Conservation (phyloP, 2,888 invertebrate genomes). For the Deladenus siricidicola region DNA sequence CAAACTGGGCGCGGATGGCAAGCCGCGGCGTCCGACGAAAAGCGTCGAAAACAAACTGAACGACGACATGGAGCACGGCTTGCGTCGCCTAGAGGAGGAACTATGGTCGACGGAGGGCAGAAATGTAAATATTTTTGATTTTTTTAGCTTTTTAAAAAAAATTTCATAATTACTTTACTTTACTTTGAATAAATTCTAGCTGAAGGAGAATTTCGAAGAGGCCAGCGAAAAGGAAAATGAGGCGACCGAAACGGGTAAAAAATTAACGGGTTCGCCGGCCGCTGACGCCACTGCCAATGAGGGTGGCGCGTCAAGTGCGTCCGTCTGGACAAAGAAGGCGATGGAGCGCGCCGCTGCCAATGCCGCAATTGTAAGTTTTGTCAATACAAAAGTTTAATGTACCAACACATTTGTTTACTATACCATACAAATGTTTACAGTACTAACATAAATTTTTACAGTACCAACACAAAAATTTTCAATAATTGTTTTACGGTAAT, state of each 20-base stretch:
- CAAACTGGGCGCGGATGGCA: too few species aligned
- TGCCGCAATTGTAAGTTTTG: slow-evolving; percentile 26
- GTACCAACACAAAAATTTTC: slow-evolving; percentile 4
- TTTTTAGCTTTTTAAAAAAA: background rate
- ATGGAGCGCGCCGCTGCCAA: slow-evolving; percentile 47
- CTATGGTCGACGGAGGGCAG: slow-evolving; percentile 62
- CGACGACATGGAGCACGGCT: slow-evolving; percentile 91
- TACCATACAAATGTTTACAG: background rate
- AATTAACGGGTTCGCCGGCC: background rate
- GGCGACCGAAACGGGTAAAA: slow-evolving; percentile 5
- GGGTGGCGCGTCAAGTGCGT: slow-evolving; percentile 23
- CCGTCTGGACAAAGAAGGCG: slow-evolving; percentile 51
- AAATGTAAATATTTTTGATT: slow-evolving; percentile 2
- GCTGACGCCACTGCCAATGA: too few species aligned
- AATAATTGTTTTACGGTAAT: background rate
- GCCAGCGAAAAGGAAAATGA: background rate
- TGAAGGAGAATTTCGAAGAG: background rate
- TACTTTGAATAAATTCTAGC: too few species aligned
- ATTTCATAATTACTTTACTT: too few species aligned
- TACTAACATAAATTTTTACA: background rate
- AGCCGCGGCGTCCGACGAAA: slow-evolving; percentile 65
- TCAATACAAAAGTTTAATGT: background rate
- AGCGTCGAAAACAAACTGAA: slow-evolving; percentile 88
- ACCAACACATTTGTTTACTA: background rate
- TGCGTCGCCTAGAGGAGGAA: slow-evolving; percentile 89